Conservation (phyloP, 2,797 vertebrate species). For the Malacoctenus gilli region DNA sequence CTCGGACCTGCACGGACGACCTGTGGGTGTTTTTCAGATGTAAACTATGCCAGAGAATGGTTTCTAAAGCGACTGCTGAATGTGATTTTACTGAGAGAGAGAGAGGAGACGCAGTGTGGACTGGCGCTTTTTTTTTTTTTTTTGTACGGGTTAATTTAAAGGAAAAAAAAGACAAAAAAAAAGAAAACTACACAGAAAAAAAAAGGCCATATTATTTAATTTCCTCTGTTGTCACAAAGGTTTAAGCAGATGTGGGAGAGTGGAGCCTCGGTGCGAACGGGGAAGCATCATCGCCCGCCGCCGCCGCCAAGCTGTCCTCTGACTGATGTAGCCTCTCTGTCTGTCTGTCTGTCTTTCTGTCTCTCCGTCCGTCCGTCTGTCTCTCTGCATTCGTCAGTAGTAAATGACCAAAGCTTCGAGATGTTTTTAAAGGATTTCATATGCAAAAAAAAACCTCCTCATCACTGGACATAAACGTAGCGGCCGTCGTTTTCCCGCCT, state of each 20-base stretch:
- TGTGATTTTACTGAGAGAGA: slow-evolving; percentile 86
- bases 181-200: slow-evolving; percentile 48
- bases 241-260: slow-evolving; percentile 81
- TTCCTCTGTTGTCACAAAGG: slow-evolving; percentile 79
- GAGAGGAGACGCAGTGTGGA: slow-evolving; percentile 76
- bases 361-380: too few relatives aligned
- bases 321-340: slow-evolving; percentile 57
- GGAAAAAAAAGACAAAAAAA: slow-evolving; percentile 56
- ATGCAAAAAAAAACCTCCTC: slow-evolving; percentile 78
- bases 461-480: slow-evolving; percentile 75
- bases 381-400: slow-evolving; percentile 62
- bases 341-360: too few relatives aligned
- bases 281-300: slow-evolving; percentile 66
- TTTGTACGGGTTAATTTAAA: slow-evolving; percentile 86
- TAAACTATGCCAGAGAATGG: slow-evolving; percentile 81
- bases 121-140: too few relatives aligned
- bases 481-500: slow-evolving; percentile 6
- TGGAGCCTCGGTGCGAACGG: slow-evolving; percentile 81
- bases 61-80: slow-evolving; percentile 86
- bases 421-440: slow-evolving; percentile 72
- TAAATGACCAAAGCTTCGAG: slow-evolving; percentile 84
- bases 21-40: slow-evolving; percentile 70
- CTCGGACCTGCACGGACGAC: too few relatives aligned
- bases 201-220: slow-evolving; percentile 88
- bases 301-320: too few relatives aligned